Percentiles rank a stretch among this genome's conserved stretches.
Conservation (phyloP, 2,797 vertebrate species). For the Streptopelia turtur region DNA sequence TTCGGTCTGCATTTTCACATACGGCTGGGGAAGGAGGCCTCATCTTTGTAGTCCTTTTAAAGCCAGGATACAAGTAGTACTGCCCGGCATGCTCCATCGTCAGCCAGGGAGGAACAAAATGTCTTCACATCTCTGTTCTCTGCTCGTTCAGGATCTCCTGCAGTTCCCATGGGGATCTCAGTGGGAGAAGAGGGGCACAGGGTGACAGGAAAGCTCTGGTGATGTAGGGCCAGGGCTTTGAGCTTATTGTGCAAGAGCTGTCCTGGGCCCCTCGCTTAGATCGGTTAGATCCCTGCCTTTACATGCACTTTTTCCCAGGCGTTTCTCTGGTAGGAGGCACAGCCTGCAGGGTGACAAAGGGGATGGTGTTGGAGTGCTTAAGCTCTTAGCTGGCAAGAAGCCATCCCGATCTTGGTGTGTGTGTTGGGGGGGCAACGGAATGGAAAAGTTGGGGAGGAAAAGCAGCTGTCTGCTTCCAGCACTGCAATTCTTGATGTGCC, state of each 20-base stretch:
- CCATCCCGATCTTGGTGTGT: slow-evolving; percentile 23
- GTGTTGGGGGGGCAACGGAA: background rate
- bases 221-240: background rate
- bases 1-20: background rate
- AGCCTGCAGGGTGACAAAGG: slow-evolving; percentile 56
- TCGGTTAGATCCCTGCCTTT: slow-evolving; percentile 27
- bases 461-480: background rate
- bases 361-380: slow-evolving; percentile 42
- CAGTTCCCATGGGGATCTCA: background rate
- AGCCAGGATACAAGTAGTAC: background rate
- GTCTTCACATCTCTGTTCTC: background rate
- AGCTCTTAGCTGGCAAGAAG: slow-evolving; percentile 55
- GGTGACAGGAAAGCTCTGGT: background rate
- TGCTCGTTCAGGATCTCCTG: background rate
- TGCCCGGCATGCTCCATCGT: background rate
- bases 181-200: background rate
- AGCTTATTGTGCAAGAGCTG: background rate
- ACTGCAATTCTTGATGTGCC: slow-evolving; percentile 51
- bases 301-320: background rate
- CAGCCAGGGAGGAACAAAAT: background rate
- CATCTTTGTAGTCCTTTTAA: background rate
- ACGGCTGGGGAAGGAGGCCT: background rate
- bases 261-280: background rate
- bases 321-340: slow-evolving; percentile 43
- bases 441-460: slow-evolving; percentile 41